Evolutionary conservation across 2,113 vertebrate genomes (phyloP), one percentile per base, ranked within the genome.

Genomic region (Oryzias melastigma): DNA sequence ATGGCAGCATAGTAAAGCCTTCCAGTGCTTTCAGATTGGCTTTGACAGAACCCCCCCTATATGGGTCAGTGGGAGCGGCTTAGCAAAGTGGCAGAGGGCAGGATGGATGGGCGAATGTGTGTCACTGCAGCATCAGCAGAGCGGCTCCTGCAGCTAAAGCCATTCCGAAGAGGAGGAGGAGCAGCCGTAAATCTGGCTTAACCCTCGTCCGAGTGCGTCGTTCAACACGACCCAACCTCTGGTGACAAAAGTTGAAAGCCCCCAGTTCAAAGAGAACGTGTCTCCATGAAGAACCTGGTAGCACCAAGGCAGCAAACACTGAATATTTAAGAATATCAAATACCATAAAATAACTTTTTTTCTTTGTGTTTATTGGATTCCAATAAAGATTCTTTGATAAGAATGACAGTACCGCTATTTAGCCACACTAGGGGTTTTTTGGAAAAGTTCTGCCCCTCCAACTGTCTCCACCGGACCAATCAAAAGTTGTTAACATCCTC

Each of bases 31-130:
- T 83, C 83, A 60, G 80, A 83, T 77, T 79, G 72, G 16, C 46
- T n/a, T 47, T 69, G 70, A 62, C 53, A 52, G 65, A 68, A 76
- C 71, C 71, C 22, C 25, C 46, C 53, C 59, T 79, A 83, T 86
- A 65, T 87, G 83, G 87, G 87, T 87, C 83, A 87, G 75, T 62
- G 80, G 75, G 79, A 71, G 77, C 50, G 53, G 83, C 79, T 84
- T 85, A 76, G 62, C 8, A 0, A 50, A 68, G 70, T 63, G 71
- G 62, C 78, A 71, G 64, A 68, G 79, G 73, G 58, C 68, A 77
- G 72, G 65, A 77, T 18, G 50, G 62, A 81, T 61, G 63, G 59
- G 66, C 53, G 64, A 69, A 85, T 83, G 72, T 54, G 55, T 63
- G 67, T 66, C 29, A 47, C 54, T 48, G 55, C 58, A 25, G 63